These are phyloP conservation scores for Barnardius zonarius DNA, from an alignment of 2,113 vertebrate genomes.

Conservation along the genomic window DNA sequence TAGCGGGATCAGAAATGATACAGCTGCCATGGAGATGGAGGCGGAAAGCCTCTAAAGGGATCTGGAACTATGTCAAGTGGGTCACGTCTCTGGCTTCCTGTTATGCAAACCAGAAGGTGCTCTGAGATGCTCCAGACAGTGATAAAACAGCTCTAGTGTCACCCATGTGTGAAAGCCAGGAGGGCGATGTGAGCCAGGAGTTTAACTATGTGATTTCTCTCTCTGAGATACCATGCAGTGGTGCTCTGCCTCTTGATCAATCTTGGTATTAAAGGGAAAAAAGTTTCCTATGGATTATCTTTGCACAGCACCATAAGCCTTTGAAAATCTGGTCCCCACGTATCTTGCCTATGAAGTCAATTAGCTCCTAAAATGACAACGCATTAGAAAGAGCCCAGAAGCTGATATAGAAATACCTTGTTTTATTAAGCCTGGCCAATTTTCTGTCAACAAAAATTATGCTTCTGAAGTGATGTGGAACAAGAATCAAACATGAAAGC, in stretches of 20 bases:
- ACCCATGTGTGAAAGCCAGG: accelerated
- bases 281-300: background rate
- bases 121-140: background rate
- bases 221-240: background rate
- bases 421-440: slow-evolving; percentile 59
- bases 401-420: slow-evolving; percentile 44
- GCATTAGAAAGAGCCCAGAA: slow-evolving; percentile 6
- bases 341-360: slow-evolving; percentile 36
- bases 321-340: slow-evolving; percentile 24
- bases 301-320: background rate
- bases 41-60: background rate
- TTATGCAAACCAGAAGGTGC: background rate
- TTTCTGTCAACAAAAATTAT: slow-evolving; percentile 67
- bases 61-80: background rate
- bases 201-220: background rate
- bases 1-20: background rate
- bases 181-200: background rate
- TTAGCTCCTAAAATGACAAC: slow-evolving; percentile 47
- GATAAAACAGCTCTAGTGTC: background rate
- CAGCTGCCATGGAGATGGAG: background rate
- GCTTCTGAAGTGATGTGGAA: slow-evolving; percentile 61
- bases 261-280: background rate
- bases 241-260: background rate
- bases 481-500: slow-evolving; percentile 60
- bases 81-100: background rate